Conservation (phyloP, 2,797 vertebrate species). For the Gymnopithys bicolor region DNA sequence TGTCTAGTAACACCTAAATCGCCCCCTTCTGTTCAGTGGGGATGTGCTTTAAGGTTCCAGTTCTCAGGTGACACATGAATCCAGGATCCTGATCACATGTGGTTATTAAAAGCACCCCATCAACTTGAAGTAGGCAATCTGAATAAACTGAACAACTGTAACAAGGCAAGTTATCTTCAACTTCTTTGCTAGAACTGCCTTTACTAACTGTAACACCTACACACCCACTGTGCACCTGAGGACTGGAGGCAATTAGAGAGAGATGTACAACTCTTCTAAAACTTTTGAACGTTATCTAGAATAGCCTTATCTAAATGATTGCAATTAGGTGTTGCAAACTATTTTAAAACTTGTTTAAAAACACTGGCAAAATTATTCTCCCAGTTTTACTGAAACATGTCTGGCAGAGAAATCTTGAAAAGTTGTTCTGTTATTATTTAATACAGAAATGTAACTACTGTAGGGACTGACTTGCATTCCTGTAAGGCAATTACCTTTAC, state of each 20-base stretch:
- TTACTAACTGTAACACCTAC: not conserved
- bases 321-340: not conserved
- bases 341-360: not conserved
- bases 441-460: not conserved
- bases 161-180: not conserved
- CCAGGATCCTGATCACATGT: not conserved
- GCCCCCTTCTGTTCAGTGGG: not conserved
- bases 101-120: not conserved
- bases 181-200: not conserved
- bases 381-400: not conserved
- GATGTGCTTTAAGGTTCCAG: not conserved
- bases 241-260: not conserved
- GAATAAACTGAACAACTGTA: not conserved
- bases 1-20: not conserved
- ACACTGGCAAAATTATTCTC: not conserved
- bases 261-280: not conserved
- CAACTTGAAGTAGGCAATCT: not conserved
- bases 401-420: not conserved
- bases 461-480: not conserved
- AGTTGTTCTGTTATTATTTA: not conserved
- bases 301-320: not conserved
- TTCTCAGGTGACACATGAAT: not conserved
- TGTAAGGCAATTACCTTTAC: not conserved
- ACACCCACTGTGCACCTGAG: not conserved
- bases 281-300: not conserved